A percentile compares a stretch with the other conserved stretches of the same genome.
phyloP scores from a whole-genome alignment of 2,797 vertebrate species.

The Megaceryle alcyon region DNA sequence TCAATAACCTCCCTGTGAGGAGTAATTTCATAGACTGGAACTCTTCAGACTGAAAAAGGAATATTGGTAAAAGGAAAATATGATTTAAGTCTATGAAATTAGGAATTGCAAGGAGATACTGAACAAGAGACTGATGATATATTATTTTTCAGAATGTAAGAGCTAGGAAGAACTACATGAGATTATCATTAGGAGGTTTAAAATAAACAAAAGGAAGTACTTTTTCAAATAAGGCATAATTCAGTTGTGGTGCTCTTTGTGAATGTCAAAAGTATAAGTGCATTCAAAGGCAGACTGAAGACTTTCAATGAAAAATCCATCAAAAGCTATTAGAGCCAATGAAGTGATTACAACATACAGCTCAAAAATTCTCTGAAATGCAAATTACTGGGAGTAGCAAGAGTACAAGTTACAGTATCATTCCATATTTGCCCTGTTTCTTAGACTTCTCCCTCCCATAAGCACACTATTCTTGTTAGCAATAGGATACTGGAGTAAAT shows the following conservation, averaged over 20 bases:
- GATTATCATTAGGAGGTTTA: slow-evolving; percentile 22
- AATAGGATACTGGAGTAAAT: neutral
- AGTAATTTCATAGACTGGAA: neutral
- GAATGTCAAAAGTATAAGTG: slow-evolving; percentile 9
- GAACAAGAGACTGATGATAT: neutral
- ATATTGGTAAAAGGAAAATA: neutral
- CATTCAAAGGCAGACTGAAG: slow-evolving; percentile 36
- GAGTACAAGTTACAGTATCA: neutral
- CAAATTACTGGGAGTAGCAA: neutral
- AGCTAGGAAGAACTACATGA: slow-evolving; percentile 24
- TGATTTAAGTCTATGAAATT: neutral
- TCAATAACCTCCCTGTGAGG: neutral
- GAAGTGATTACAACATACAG: neutral
- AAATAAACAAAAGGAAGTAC: slow-evolving; percentile 43
- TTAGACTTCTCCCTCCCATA: neutral
- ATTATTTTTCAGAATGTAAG: slow-evolving; percentile 13
- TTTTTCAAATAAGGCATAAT: slow-evolving; percentile 37
- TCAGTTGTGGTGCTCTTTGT: neutral
- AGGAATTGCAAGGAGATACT: neutral
- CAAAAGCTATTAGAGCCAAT: neutral
- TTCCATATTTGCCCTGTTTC: neutral
- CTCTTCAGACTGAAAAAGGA: neutral
- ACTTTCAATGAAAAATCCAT: slow-evolving; percentile 16
- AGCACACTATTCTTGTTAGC: neutral
- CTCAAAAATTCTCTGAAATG: neutral